Percentiles rank a stretch among this genome's conserved stretches.
These are phyloP conservation scores for Anas georgica DNA, from an alignment of 2,797 vertebrate genomes.

Conservation along the genomic window DNA sequence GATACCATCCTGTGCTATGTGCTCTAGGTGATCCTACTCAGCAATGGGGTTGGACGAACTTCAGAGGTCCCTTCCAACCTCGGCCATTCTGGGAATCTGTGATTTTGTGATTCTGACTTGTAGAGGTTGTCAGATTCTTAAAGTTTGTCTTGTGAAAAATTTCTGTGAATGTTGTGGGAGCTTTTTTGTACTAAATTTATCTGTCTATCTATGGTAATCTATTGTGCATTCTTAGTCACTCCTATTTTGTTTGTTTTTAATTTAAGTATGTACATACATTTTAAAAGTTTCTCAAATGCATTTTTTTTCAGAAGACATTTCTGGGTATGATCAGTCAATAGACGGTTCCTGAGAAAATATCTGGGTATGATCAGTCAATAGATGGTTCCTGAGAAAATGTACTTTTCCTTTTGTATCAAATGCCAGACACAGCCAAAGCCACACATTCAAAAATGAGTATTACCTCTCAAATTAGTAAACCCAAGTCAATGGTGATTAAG, in stretches of 20 bases:
- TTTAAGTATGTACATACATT: background rate
- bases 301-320: background rate
- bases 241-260: too few species aligned
- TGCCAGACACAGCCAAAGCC: background rate
- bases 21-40: too few species aligned
- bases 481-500: background rate
- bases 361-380: background rate
- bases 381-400: background rate
- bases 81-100: too few species aligned
- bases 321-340: background rate
- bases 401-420: background rate
- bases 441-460: background rate
- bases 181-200: background rate
- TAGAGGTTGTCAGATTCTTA: background rate
- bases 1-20: too few species aligned
- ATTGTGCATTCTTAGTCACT: background rate
- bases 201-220: background rate
- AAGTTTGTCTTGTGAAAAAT: background rate
- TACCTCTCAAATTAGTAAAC: background rate
- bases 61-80: too few species aligned
- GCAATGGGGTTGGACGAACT: too few species aligned
- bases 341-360: background rate
- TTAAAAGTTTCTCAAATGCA: accelerated
- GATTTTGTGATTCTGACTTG: background rate
- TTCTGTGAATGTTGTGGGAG: background rate